A percentile compares a stretch with the other conserved stretches of the same genome.
Evolutionary conservation across 2,113 vertebrate species (phyloP).

Genomic region (Elgaria multicarinata): DNA sequence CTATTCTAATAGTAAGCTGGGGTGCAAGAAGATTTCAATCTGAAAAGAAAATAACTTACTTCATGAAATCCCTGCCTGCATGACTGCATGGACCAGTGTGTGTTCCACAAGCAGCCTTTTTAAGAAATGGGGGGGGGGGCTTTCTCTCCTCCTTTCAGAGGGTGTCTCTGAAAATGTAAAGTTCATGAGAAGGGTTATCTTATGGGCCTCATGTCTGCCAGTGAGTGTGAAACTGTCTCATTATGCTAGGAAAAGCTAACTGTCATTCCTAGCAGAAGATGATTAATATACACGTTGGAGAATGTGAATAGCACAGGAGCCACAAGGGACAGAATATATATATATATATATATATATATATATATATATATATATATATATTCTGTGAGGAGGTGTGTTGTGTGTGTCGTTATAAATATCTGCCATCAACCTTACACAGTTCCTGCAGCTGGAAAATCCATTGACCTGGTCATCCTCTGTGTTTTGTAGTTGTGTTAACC

Average conservation of each 20-base stretch:
- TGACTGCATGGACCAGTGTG: background rate
- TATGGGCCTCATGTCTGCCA: conserved; percentile 58
- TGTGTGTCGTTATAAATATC: conserved; percentile 19
- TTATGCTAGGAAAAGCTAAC: conserved; percentile 59
- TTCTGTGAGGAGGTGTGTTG: background rate
- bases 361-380: conserved; percentile 10
- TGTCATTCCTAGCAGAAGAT: conserved; percentile 45
- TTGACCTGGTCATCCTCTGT: background rate
- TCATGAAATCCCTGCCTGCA: background rate
- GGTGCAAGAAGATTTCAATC: background rate
- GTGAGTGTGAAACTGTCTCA: conserved; percentile 63
- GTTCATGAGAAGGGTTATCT: conserved; percentile 70
- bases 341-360: conserved; percentile 25
- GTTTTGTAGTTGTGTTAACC: background rate
- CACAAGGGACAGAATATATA: conserved; percentile 23
- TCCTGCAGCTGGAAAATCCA: background rate
- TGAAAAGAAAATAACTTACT: background rate
- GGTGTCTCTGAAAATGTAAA: conserved; percentile 58
- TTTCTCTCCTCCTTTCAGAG: conserved; percentile 57
- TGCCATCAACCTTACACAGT: background rate
- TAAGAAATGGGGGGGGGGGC: background rate
- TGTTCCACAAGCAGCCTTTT: background rate
- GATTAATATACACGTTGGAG: conserved; percentile 41
- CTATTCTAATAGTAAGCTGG: background rate
- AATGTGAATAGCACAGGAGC: conserved; percentile 38